Conservation (phyloP, 2,797 vertebrate genomes). For the Xenopus petersii region DNA sequence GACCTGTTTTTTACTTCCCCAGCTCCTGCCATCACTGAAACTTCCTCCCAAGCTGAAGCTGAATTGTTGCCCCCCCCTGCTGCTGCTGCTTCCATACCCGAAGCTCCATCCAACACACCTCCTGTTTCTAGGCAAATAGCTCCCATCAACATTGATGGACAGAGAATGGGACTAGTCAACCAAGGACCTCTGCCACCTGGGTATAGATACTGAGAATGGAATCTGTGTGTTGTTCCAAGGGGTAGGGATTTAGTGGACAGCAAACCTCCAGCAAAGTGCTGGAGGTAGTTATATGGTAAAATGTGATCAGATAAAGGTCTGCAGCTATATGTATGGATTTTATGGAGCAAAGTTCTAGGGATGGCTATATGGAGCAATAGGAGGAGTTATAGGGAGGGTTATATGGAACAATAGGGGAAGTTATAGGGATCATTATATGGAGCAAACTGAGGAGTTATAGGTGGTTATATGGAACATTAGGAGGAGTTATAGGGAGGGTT, state of each 20-base stretch:
- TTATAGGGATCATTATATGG: not conserved
- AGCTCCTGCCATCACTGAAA: slow-evolving; percentile 57
- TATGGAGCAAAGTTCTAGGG: too few species aligned
- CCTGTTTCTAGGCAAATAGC: slow-evolving; percentile 61
- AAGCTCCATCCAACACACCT: slow-evolving; percentile 55
- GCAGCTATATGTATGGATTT: too few species aligned
- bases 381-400: not conserved
- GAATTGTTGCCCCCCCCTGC: not conserved
- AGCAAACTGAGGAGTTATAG: not conserved
- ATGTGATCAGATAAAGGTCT: too few species aligned
- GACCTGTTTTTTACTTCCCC: not conserved
- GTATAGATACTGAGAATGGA: slow-evolving; percentile 61
- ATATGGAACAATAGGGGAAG: too few species aligned
- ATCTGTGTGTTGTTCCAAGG: too few species aligned
- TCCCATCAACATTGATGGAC: slow-evolving; percentile 63
- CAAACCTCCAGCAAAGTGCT: too few species aligned
- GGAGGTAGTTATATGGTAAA: too few species aligned
- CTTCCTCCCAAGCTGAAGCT: slow-evolving; percentile 58
- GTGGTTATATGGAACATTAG: too few species aligned
- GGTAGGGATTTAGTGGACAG: too few species aligned
- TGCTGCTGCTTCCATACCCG: slow-evolving; percentile 40
- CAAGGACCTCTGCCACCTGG: slow-evolving; percentile 88
- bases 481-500: not conserved
- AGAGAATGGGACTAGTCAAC: slow-evolving; percentile 64
- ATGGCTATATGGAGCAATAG: not conserved